Conservation (phyloP, 2,113 vertebrate species). For the Cranoglanis bouderius region DNA sequence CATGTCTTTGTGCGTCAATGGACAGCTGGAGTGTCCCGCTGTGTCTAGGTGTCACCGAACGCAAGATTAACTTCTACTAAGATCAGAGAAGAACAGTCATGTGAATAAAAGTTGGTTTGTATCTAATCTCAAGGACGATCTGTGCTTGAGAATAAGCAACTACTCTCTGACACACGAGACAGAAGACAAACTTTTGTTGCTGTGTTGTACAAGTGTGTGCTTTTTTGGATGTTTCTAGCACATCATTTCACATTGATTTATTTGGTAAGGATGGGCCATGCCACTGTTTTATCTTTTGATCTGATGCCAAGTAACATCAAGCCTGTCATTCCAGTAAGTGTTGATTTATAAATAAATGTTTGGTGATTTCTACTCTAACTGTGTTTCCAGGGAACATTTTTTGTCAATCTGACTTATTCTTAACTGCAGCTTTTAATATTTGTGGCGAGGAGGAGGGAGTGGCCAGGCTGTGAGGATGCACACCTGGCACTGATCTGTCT, state of each 20-base stretch:
- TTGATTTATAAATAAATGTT: neutral
- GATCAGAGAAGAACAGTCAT: conserved; percentile 3
- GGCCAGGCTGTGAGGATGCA: too few species aligned
- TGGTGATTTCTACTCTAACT: neutral
- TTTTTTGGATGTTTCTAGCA: neutral
- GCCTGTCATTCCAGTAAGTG: neutral
- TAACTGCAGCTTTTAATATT: neutral
- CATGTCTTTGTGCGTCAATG: neutral
- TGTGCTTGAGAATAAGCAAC: neutral
- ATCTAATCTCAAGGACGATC: neutral
- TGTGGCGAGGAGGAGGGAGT: too few species aligned
- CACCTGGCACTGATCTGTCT: too few species aligned
- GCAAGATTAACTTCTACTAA: neutral
- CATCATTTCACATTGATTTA: neutral
- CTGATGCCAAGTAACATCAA: neutral
- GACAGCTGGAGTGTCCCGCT: conserved; percentile 4
- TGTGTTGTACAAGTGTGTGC: neutral
- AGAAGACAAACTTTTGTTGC: neutral
- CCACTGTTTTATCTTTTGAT: neutral
- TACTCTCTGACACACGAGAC: neutral
- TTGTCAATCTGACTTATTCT: neutral
- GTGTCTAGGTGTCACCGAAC: conserved; percentile 11
- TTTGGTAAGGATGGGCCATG: neutral
- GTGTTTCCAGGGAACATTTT: neutral
- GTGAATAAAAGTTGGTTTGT: neutral